Evolutionary conservation across 1,140 invertebrate species (phyloP).

Genomic region (Leguminivora glycinivorella): DNA sequence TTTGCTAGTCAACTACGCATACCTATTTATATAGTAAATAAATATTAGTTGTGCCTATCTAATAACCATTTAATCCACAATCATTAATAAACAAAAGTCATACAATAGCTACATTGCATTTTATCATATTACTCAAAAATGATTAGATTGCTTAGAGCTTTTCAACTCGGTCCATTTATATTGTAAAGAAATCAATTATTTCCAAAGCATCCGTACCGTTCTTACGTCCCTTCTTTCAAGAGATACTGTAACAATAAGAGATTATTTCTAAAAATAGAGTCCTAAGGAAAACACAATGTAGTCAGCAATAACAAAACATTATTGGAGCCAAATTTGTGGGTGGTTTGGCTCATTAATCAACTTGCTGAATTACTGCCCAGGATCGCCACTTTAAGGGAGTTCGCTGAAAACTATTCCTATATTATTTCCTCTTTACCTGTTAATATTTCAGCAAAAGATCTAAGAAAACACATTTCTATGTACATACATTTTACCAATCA

Average conservation of each 20-base stretch:
- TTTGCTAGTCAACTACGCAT: too few species aligned
- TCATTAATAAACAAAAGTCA: too few species aligned
- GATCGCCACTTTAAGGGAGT: background rate
- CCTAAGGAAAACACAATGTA: background rate
- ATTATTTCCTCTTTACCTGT: background rate
- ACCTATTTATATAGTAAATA: too few species aligned
- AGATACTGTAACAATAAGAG: background rate
- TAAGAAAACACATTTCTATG: background rate
- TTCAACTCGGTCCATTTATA: background rate
- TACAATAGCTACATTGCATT: too few species aligned
- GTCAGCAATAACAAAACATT: constrained; percentile 19
- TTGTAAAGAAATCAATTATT: background rate
- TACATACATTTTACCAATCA: too few species aligned
- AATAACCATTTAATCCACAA: too few species aligned
- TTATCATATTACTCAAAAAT: too few species aligned
- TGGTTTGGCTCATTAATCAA: constrained; percentile 29
- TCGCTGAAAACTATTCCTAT: constrained; percentile 11
- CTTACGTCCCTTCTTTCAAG: background rate
- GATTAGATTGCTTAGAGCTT: too few species aligned
- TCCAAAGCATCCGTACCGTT: background rate
- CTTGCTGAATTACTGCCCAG: background rate
- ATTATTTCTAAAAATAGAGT: constrained; percentile 14
- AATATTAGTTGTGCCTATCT: too few species aligned
- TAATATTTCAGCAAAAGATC: background rate
- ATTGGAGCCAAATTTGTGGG: constrained; percentile 13